Evolutionary conservation across 1,140 invertebrate genomes (phyloP), one percentile per base, ranked within the genome.

Genomic region (Venustaconcha ellipsiformis): DNA sequence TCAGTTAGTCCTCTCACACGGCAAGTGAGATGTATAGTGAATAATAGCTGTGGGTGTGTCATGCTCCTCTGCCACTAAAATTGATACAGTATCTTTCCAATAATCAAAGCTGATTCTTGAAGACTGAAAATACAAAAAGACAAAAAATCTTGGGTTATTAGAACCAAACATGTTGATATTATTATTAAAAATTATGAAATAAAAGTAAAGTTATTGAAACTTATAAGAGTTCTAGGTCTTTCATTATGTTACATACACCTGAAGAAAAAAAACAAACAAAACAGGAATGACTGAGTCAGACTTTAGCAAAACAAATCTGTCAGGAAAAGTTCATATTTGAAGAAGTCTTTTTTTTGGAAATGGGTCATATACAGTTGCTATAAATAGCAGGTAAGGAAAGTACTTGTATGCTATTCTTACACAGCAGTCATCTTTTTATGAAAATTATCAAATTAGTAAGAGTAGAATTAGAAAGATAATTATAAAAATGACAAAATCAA

Each of bases 21-120:
- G 82, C 30, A 86, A 66, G 1, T 82, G 83, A 30, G 78, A 78
- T 65, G 84, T 83, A 73, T 89, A 89, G 71, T 84, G 82, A 23
- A 82, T 63, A 15, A 89, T 85, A 48, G 86, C 81, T 37, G 80
- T 83, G 17, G 79, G 77, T 57, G 82, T 66, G 13, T 82, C 72
- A 62, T 84, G 81, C 59, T 89, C 84, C n/a, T 86, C 84, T 60
- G 76, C 76, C 30, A 89, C 87, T 65, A 89, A 60, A 63, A 83
- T 84, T 14, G 84, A 82, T 23, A 89, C 88, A 63, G 88, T 89
- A 62, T 84, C 78, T 74, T 89, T 89, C 88, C 88, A 89, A 71
- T 88, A 89, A 20, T 86, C 86, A 76, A 89, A 89, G 77, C 84
- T 86, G 18, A 89, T 89, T 67, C 85, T 76, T 56, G 88, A 89